Evolutionary conservation across 2,888 invertebrate species (phyloP).

Genomic region (Monochamus alternatus): DNA sequence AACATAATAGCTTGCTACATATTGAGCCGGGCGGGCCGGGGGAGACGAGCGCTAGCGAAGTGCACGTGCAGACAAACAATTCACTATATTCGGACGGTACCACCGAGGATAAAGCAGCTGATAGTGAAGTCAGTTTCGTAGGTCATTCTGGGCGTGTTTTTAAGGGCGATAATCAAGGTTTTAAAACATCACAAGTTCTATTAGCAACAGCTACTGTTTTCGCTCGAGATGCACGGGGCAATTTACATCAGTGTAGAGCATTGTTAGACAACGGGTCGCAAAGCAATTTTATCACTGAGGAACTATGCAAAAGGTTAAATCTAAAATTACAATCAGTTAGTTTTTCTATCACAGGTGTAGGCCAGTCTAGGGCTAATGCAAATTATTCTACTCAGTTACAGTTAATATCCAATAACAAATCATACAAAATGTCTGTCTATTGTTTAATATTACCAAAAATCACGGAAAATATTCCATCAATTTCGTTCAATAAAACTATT

Average conservation of each 20-base stretch:
- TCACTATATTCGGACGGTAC: not conserved
- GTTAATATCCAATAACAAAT: constrained; percentile 28
- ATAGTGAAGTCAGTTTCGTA: not conserved
- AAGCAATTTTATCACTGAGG: constrained; percentile 16
- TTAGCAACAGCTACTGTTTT: constrained; percentile 19
- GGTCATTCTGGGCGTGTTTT: not conserved
- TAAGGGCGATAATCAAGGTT: not conserved
- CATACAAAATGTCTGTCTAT: constrained; percentile 29
- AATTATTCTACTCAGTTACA: constrained; percentile 23
- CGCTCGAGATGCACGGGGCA: constrained; percentile 17
- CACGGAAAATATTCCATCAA: constrained; percentile 39
- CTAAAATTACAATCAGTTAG: constrained; percentile 26
- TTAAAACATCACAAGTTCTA: constrained; percentile 1
- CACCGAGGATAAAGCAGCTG: no score
- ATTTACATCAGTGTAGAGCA: constrained; percentile 23
- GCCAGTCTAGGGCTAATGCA: constrained; percentile 29
- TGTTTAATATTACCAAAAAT: constrained; percentile 36
- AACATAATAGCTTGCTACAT: constrained; percentile 41
- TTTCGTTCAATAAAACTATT: no score
- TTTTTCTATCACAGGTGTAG: constrained; percentile 38
- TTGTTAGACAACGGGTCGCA: constrained; percentile 34
- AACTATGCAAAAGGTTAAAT: constrained; percentile 24
- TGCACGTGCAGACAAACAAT: not conserved
- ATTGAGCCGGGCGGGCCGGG: not conserved
- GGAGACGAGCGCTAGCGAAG: not conserved